phyloP scores from a whole-genome alignment of 1,140 invertebrate species.

The Drosophila tani region DNA sequence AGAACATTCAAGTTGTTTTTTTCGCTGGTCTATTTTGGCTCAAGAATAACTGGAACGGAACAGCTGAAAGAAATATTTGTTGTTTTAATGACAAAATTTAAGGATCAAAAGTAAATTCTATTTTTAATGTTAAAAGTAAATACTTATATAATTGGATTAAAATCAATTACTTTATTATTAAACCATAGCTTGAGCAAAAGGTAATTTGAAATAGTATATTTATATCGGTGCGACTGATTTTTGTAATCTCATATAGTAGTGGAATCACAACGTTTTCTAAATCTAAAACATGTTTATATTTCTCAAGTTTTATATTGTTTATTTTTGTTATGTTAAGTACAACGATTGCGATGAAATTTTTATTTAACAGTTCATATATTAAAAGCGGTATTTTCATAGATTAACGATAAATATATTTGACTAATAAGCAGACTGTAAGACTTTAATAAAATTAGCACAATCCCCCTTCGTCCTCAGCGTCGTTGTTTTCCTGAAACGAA shows the following conservation, averaged over 20 bases:
- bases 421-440: conserved; percentile 16
- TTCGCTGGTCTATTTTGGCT: too few relatives aligned
- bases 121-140: too few relatives aligned
- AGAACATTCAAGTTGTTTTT: too few relatives aligned
- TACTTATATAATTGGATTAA: too few relatives aligned
- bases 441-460: conserved; percentile 40
- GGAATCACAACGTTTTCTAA: too few relatives aligned
- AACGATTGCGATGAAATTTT: conserved; percentile 36
- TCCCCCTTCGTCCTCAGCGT: conserved; percentile 45
- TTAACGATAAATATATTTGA: conserved; percentile 48
- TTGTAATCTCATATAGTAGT: background rate
- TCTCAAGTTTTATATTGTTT: conserved; percentile 4
- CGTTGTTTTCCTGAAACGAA: conserved; percentile 18
- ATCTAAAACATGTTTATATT: background rate
- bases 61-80: too few relatives aligned
- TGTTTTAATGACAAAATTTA: too few relatives aligned
- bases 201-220: background rate
- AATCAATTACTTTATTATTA: background rate
- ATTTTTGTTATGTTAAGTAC: conserved; percentile 31
- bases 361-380: conserved; percentile 47
- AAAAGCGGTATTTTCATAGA: conserved; percentile 33
- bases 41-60: too few relatives aligned
- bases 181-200: background rate
- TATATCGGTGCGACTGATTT: background rate
- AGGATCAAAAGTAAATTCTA: too few relatives aligned